Evolutionary conservation across 2,888 invertebrate genomes (phyloP).

Genomic region (Drosophila demipolita): DNA sequence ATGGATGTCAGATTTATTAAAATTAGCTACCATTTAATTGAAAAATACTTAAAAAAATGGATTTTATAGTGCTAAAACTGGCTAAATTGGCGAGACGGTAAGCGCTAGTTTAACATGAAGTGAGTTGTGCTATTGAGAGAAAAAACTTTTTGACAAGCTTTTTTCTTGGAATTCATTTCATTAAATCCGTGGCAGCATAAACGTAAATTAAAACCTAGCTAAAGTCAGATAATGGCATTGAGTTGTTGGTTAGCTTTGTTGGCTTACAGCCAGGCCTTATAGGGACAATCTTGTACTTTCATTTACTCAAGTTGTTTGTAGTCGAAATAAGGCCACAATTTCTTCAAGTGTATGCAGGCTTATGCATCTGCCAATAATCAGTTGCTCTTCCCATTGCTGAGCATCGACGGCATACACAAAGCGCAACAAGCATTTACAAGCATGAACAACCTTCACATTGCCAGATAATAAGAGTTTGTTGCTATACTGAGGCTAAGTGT

Average conservation of each 20-base stretch:
- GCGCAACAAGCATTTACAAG: constrained; percentile 75
- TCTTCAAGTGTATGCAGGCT: background rate
- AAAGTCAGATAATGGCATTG: background rate
- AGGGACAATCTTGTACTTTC: background rate
- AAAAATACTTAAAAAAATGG: too few relatives aligned
- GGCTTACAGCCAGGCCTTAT: background rate
- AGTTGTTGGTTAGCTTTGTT: background rate
- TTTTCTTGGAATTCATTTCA: background rate
- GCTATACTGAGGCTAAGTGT: constrained; percentile 22
- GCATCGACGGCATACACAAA: constrained; percentile 6
- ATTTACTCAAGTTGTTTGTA: background rate
- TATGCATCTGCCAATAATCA: background rate
- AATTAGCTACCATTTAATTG: background rate
- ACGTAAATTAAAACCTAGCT: too few relatives aligned
- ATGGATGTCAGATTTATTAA: background rate
- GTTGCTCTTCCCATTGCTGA: background rate
- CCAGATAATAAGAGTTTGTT: constrained; percentile 42
- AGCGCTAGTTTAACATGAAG: too few relatives aligned
- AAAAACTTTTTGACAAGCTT: background rate
- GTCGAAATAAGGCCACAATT: background rate
- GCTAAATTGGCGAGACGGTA: too few relatives aligned
- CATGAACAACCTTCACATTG: constrained; percentile 19
- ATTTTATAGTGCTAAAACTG: too few relatives aligned
- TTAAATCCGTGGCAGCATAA: background rate
- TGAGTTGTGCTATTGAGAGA: too few relatives aligned